Conservation (phyloP, 2,113 vertebrate species). For the Pipra filicauda region DNA sequence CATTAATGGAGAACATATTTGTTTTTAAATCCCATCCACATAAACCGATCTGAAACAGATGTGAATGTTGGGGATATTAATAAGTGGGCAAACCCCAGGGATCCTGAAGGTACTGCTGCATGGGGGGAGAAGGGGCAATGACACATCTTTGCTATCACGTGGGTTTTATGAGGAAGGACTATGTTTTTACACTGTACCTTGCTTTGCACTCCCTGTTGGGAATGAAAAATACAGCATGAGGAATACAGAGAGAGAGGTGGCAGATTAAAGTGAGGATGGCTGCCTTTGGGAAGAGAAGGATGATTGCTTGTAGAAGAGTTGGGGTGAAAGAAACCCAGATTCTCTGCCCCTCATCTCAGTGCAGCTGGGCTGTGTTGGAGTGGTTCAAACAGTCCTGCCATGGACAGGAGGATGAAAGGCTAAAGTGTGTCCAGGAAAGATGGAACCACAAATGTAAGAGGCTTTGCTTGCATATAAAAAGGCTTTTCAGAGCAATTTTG, state of each 20-base stretch:
- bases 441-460: not conserved
- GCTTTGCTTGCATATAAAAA: not conserved
- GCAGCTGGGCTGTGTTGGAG: not conserved
- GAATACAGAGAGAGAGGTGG: not conserved
- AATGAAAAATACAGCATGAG: not conserved
- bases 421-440: not conserved
- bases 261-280: rapidly evolving
- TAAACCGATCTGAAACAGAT: constrained; percentile 59
- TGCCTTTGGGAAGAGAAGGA: not conserved
- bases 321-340: not conserved
- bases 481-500: not conserved
- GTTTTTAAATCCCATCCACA: constrained; percentile 54
- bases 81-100: constrained; percentile 15
- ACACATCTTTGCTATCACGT: not conserved
- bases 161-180: not conserved
- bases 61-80: constrained; percentile 24
- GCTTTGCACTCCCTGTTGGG: not conserved
- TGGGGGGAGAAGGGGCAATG: not conserved
- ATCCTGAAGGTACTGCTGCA: constrained; percentile 19
- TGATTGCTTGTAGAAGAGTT: not conserved
- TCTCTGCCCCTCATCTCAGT: not conserved
- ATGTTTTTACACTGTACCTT: not conserved
- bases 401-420: not conserved
- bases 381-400: not conserved
- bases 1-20: constrained; percentile 62